Percentiles rank a stretch among this genome's conserved stretches.
phyloP scores from a whole-genome alignment of 2,113 vertebrate species.

The Dipodomys stephensi region DNA sequence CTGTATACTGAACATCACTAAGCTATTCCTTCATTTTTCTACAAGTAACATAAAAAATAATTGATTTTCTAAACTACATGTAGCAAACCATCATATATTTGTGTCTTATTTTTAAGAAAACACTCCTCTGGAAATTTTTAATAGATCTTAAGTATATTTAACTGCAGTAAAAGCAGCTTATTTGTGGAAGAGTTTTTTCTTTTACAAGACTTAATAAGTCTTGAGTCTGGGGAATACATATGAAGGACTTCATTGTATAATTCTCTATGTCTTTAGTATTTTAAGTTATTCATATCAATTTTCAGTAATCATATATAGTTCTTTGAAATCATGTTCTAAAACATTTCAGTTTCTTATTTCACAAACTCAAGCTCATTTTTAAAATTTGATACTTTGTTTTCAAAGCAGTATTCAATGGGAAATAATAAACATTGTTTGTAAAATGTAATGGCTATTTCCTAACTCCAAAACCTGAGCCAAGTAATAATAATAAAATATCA shows the following conservation, averaged over 20 bases:
- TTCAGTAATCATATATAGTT: constrained; percentile 6
- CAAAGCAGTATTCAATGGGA: constrained; percentile 56
- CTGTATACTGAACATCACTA: constrained; percentile 16
- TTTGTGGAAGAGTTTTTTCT: constrained; percentile 14
- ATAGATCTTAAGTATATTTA: background rate
- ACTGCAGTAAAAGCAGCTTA: constrained; percentile 40
- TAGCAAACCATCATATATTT: constrained; percentile 24
- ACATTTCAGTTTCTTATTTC: constrained; percentile 34
- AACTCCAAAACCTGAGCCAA: constrained; percentile 49
- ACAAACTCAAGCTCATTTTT: constrained; percentile 14
- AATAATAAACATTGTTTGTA: constrained; percentile 56
- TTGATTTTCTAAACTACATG: constrained; percentile 56
- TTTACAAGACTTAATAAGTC: constrained; percentile 35
- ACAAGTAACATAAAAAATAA: constrained; percentile 47
- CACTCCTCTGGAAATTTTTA: background rate
- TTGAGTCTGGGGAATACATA: background rate
- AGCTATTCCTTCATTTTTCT: constrained; percentile 50
- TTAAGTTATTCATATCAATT: constrained; percentile 53
- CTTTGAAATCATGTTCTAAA: constrained; percentile 37
- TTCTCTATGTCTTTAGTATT: constrained; percentile 44
- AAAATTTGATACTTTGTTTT: constrained; percentile 41
- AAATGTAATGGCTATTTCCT: constrained; percentile 50
- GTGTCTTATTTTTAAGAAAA: constrained; percentile 44
- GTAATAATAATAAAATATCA: background rate
- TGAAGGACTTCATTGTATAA: constrained; percentile 26